These are phyloP conservation scores for Alloplasta piceator DNA, from an alignment of 2,888 invertebrate genomes.

Conservation along the genomic window DNA sequence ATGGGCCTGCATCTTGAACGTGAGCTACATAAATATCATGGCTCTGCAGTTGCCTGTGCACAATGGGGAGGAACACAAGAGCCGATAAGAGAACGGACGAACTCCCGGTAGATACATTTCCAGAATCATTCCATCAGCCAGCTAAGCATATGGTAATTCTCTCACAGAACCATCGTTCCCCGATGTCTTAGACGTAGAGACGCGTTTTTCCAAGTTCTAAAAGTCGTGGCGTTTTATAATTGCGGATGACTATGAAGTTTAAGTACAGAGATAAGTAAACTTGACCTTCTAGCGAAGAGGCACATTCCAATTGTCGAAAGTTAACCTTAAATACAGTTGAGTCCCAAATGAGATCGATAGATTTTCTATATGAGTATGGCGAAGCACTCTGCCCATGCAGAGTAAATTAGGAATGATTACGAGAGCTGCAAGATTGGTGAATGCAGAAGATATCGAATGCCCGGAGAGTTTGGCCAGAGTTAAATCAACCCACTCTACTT, in stretches of 20 bases:
- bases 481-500: slow-evolving; percentile 49
- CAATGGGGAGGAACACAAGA: slow-evolving; percentile 14
- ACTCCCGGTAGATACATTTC: slow-evolving; percentile 62
- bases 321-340: too few species aligned
- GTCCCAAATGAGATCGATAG: not conserved
- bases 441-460: slow-evolving; percentile 17
- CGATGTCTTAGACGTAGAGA: too few species aligned
- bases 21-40: not conserved
- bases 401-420: slow-evolving; percentile 51
- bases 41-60: not conserved
- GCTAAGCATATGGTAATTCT: not conserved
- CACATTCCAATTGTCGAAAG: too few species aligned
- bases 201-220: too few species aligned
- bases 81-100: slow-evolving; percentile 66
- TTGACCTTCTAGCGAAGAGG: too few species aligned
- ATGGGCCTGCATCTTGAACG: slow-evolving; percentile 29
- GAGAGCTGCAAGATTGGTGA: slow-evolving; percentile 46
- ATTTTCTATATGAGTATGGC: not conserved
- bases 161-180: too few species aligned
- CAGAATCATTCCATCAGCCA: slow-evolving; percentile 52
- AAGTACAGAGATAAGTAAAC: too few species aligned
- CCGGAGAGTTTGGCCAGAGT: slow-evolving; percentile 44
- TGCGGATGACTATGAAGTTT: too few species aligned
- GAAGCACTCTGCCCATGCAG: not conserved
- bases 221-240: too few species aligned